Evolutionary conservation across 2,113 vertebrate genomes (phyloP), one percentile per base, ranked within the genome.

Genomic region (Datnioides undecimradiatus): DNA sequence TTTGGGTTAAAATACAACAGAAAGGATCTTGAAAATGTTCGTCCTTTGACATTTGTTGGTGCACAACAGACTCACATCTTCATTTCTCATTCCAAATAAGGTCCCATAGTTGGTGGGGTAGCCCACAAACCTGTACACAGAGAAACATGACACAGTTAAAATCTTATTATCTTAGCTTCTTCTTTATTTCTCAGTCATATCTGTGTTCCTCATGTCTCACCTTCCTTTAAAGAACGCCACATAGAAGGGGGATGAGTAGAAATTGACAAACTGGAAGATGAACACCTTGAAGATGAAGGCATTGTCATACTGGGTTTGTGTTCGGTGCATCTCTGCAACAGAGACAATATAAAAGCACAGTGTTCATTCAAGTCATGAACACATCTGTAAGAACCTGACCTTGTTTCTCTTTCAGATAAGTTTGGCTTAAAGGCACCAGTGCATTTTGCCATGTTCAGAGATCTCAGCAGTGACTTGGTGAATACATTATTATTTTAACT

Each of bases 191-290:
- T 36, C 11, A 6, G 14, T 41, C 0, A 1, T 0, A 21, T 74
- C 8, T 34, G 45, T 40, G 19, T 45, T 11, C 23, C 8, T 48
- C 3, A 2, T 17, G 33, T 58, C 91, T 87, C 87, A 94, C 95
- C 95, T 94, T 84, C 95, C 96, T 91, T 96, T 96, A 87, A 96
- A 95, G 92, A 96, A 96, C 19, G 95, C 95, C 91, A 95, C 93
- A 1, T 95, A 96, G 89, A 95, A 96, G 0, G 95, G 95, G 2
- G 95, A 95, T 0, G 95, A 96, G 84, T 95, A 96, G 92, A 96
- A 96, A 87, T 93, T 95, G 77, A 96, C 95, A 87, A 95, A 96
- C 91, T 96, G 95, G 91, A 96, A 96, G 87, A 96, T 93, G 92
- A 96, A 96, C 48, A 95, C 96, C 73, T 96, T 96, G 83, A 96